Base-by-base conservation (phyloP, 2,888 invertebrate species). In the Pecten maximus region DNA sequence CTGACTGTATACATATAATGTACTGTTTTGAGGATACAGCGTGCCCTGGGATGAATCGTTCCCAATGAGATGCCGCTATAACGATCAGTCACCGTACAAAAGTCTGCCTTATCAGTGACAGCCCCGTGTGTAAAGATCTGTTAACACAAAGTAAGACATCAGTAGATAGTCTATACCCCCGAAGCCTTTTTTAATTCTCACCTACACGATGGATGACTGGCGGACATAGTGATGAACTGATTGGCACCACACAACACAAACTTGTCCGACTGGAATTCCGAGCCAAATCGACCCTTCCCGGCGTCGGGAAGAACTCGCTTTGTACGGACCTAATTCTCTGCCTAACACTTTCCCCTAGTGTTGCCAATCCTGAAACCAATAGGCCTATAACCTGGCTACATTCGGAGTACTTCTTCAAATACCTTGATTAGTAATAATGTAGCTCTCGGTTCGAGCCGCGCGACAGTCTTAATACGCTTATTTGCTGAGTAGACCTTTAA, bases 121-220 rank as follows among this genome's bases (percentile, higher is more conserved):
- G 60, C 60, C n/a, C 60, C 0, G 35, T 74, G 74, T 16, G 74
- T 35, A 8, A 23, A 74, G 74, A 74, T 74, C 8, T 35, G 35
- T 28, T 74, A 74, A 8, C 74, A 23, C 35, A 12, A 35, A 35
- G 12, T 12, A 15, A 74, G 74, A 74, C 74, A 74, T 28, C 16
- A 74, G 35, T 12, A 74, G 74, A 74, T 23, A 74, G 74, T 35
- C 74, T 74, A 28, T 74, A 60, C 60, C 74, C 74, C 74, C 74
- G 74, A 74, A 74, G 74, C 35, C 74, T 74, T 74, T 74, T 74
- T 74, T 74, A 74, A 74, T 74, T 74, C 74, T 74, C 74, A 74
- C 74, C 35, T 74, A 74, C 74, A 74, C 74, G 74, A 74, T 74
- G 35, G 74, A 35, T 28, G 74, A 19, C 35, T 28, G 19, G 74